Conservation (phyloP, 37 sponge, comb jelly and placozoan species). For the Beroe ovata region DNA sequence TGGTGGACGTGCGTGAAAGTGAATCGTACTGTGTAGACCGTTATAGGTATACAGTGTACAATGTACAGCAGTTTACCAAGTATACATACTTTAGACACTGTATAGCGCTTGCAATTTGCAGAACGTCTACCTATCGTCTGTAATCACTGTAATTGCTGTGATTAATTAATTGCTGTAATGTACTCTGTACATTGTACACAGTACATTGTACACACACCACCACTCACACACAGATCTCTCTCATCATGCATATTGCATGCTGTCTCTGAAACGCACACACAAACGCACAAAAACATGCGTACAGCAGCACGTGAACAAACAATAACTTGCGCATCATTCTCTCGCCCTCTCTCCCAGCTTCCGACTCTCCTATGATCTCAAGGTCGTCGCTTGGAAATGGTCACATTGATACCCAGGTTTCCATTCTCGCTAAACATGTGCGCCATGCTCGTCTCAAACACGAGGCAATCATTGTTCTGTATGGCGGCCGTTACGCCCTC, state of each 20-base stretch:
- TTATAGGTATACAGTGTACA: no score
- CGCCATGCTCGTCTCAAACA: conserved; percentile 91
- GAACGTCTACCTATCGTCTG: no score
- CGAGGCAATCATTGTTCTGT: conserved; percentile 84
- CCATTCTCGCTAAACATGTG: conserved; percentile 88
- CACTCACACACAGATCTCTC: neutral
- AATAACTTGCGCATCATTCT: neutral
- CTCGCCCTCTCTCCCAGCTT: neutral
- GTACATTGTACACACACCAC: neutral
- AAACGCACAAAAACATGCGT: neutral
- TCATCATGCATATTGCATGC: no score
- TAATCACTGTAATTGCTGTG: no score
- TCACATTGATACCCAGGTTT: conserved; percentile 94
- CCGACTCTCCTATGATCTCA: neutral
- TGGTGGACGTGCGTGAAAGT: no score
- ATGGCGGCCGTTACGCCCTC: conserved; percentile 86
- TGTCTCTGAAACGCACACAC: no score
- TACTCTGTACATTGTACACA: no score
- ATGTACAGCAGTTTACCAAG: no score
- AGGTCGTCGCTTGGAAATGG: conserved; percentile 72
- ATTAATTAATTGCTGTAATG: no score
- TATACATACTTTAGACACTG: no score
- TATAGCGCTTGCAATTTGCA: no score
- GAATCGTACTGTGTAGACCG: no score
- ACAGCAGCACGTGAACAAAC: neutral